These are phyloP conservation scores for Lithophane semibrunnea DNA, from an alignment of 2,888 invertebrate species.

Conservation along the genomic window DNA sequence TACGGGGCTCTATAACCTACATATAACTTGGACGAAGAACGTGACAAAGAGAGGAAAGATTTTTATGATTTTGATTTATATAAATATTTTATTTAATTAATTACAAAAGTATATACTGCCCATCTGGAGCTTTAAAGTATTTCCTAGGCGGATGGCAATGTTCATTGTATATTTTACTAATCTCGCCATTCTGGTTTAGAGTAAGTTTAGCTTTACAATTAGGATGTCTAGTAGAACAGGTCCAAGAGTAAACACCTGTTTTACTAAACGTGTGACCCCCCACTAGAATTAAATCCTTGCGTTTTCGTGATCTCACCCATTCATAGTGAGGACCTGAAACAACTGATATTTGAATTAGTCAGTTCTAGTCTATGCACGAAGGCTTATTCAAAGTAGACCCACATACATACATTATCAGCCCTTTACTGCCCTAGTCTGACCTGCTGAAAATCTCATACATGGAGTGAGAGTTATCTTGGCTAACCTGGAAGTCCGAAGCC, in stretches of 20 bases:
- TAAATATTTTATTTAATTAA: not conserved
- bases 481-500: not conserved
- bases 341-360: constrained; percentile 4
- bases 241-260: constrained; percentile 57
- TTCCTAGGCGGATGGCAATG: constrained; percentile 29
- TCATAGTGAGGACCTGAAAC: constrained; percentile 55
- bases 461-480: not conserved
- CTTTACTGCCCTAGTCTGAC: not conserved
- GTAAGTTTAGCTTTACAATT: constrained; percentile 74
- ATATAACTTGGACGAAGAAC: not conserved
- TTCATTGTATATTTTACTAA: constrained; percentile 17
- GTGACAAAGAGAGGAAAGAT: not conserved
- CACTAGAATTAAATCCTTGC: constrained; percentile 63
- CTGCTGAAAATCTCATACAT: not conserved
- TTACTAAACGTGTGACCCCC: constrained; percentile 63
- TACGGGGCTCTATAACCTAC: too few species aligned
- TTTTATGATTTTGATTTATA: not conserved
- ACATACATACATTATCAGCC: not conserved
- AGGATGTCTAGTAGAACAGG: constrained; percentile 61
- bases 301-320: constrained; percentile 64
- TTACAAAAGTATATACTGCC: constrained; percentile 10
- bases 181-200: constrained; percentile 40
- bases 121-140: not conserved
- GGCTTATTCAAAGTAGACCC: not conserved
- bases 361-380: not conserved